Percentiles rank a stretch among this genome's conserved stretches.
Evolutionary conservation across 2,888 invertebrate species (phyloP).

Genomic region (Sinotaia quadrata): DNA sequence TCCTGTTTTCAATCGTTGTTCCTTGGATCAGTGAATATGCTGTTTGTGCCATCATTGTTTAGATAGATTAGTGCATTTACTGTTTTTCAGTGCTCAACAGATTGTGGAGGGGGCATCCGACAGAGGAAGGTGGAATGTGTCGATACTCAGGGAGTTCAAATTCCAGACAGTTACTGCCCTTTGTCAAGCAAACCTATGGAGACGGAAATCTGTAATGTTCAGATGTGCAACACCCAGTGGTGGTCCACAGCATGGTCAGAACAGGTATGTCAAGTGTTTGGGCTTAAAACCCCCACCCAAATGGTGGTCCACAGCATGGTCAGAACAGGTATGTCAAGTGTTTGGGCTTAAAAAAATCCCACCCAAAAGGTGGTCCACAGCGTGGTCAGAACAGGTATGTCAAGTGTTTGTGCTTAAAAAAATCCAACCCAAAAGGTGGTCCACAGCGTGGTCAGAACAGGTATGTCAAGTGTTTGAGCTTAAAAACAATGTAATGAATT

Average conservation of each 20-base stretch:
- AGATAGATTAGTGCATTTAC: background rate
- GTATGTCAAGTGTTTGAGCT: too few relatives aligned
- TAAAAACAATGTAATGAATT: too few relatives aligned
- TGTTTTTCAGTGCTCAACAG: conserved; percentile 62
- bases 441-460: conserved; percentile 77
- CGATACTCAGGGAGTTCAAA: conserved; percentile 51
- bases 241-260: conserved; percentile 77
- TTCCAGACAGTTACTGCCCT: conserved; percentile 74
- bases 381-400: conserved; percentile 77
- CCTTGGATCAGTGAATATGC: too few relatives aligned
- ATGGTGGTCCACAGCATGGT: conserved; percentile 79
- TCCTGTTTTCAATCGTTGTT: too few relatives aligned
- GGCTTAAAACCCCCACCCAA: too few relatives aligned
- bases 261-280: too few relatives aligned
- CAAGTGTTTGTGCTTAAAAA: too few relatives aligned
- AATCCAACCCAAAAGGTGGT: conserved; percentile 76
- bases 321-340: conserved; percentile 74
- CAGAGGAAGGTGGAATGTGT: conserved; percentile 56
- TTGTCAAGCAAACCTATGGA: conserved; percentile 74
- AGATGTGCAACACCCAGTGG: conserved; percentile 75
- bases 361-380: conserved; percentile 76
- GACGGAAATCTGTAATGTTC: conserved; percentile 77
- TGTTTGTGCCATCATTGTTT: too few relatives aligned
- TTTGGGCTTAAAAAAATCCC: too few relatives aligned
- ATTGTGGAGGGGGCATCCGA: conserved; percentile 67